Evolutionary conservation across 1,140 invertebrate species (phyloP), one percentile per base, ranked within the genome.

Genomic region (Pemphigus obesinymphae): DNA sequence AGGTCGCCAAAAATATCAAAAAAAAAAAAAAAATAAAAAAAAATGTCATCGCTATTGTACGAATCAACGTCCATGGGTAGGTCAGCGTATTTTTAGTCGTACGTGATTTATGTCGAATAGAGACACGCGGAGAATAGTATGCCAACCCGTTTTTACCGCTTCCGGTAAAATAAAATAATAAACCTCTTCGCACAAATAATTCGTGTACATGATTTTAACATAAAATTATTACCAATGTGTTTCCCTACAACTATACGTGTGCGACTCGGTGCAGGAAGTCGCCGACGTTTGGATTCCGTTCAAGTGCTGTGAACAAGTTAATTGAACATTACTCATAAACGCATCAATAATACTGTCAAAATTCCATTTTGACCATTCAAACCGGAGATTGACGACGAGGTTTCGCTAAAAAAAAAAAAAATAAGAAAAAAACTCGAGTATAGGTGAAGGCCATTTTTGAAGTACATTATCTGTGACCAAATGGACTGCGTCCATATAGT

Each of bases 51-150:
- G 29, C 17, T 20, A 50, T 75, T 50, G 72, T 75, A 75, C 13
- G 43, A 4, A n/a, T 4, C 3, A 20, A 76, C 73, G 20, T 11
- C 50, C 48, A 5, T 58, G 11, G 45, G 34, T 37, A 6, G 31
- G 45, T 76, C 15, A 7, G 29, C 50, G 45, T 76, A 76, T 76
- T 76, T 76, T 76, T 76, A 76, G 73, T 53, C 73, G 34, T 34
- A n/a, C n/a, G 15, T 58, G 73, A 76, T 76, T 76, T 76, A 76
- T 34, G n/a, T 40, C 50, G n/a, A 20, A 58, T 37, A 37, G 11
- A 15, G 20, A 2, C 2, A 3, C 37, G n/a, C n/a, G n/a, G n/a
- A 29, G 10, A 15, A 53, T 17, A 75, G 8, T 75, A 37, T 37
- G 34, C n/a, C 50, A 53, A 43, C 5, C 50, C 11, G 50, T 10